Evolutionary conservation across 2,888 invertebrate genomes (phyloP), one percentile per base, ranked within the genome.

Genomic region (Perizoma affinitatum): DNA sequence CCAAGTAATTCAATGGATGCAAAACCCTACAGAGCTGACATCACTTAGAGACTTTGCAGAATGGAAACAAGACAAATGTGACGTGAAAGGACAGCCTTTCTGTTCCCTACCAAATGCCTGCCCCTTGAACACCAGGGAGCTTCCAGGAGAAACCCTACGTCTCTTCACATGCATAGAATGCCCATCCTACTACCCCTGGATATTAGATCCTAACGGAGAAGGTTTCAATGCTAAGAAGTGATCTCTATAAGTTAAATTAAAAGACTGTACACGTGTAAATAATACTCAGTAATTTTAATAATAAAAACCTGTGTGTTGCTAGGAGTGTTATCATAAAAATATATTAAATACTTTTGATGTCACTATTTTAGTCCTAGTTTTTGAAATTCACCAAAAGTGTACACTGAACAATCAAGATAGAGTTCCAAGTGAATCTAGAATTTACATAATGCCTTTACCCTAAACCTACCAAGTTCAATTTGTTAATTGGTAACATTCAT

Each of bases 161-260:
- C 94, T 98, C 61, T 98, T 98, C 93, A 98, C 98, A 58, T 98
- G 98, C 88, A 97, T 98, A 96, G 98, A 98, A 87, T 98, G 98
- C 86, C 98, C 98, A 64, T 97, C 97, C 84, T 97, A 98, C 90
- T 98, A 98, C 83, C 98, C 98, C 58, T 98, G 98, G 98, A 96
- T 98, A 79, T 93, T 97, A 78, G 98, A 98, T 91, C 98, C 98
- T 68, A 98, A 98, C 79, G 98, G 98, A 78, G 98, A 98, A 91
- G 98, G 97, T 78, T 97, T 97, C 94, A 96, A 95, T 80, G 96
- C 95, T 82, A 96, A 94, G 91, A 95, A 95, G 92, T 95, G 94
- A 95, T 92, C 89, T 91, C 91, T 87, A 75, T 86, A 89, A 82
- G 76, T 83, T 87, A 87, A 83, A 76, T 79, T 67, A 85, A 88